A percentile compares a stretch with the other conserved stretches of the same genome.
These are phyloP conservation scores for Sarcoramphus papa DNA, from an alignment of 2,797 vertebrate genomes.

Conservation along the genomic window DNA sequence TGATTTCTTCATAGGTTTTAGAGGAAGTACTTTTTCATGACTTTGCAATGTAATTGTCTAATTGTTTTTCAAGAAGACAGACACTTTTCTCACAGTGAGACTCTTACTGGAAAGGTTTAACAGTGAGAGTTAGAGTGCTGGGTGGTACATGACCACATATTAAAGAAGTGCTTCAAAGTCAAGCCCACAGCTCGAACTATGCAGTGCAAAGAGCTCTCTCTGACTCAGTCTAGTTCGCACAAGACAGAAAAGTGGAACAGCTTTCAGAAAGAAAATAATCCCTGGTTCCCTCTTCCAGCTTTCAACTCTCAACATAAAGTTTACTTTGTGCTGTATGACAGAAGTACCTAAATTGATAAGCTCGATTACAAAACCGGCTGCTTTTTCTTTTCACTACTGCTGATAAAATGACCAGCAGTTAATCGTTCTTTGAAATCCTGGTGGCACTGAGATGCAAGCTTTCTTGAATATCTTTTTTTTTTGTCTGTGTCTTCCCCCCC, in stretches of 20 bases:
- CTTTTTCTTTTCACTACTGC: background rate
- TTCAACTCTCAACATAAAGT: background rate
- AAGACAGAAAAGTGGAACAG: background rate
- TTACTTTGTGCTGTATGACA: background rate
- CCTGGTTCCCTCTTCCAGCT: background rate
- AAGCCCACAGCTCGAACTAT: background rate
- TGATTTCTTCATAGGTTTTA: constrained; percentile 36
- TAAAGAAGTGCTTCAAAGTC: background rate
- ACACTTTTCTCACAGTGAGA: background rate
- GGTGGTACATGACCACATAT: background rate
- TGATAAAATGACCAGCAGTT: background rate
- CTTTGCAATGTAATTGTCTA: constrained; percentile 8
- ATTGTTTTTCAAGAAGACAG: constrained; percentile 34
- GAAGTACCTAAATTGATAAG: background rate
- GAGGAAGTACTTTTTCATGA: constrained; percentile 39
- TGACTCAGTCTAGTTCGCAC: background rate
- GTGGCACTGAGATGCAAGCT: background rate
- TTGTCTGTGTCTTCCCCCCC: background rate
- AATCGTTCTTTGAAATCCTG: background rate
- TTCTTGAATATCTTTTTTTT: background rate
- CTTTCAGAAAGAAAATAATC: background rate
- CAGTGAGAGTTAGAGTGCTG: background rate
- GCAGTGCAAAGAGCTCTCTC: background rate
- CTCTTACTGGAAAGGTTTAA: background rate
- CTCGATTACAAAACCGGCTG: background rate